Evolutionary conservation across 2,797 vertebrate species (phyloP).

Genomic region (Centropyge bicolor): DNA sequence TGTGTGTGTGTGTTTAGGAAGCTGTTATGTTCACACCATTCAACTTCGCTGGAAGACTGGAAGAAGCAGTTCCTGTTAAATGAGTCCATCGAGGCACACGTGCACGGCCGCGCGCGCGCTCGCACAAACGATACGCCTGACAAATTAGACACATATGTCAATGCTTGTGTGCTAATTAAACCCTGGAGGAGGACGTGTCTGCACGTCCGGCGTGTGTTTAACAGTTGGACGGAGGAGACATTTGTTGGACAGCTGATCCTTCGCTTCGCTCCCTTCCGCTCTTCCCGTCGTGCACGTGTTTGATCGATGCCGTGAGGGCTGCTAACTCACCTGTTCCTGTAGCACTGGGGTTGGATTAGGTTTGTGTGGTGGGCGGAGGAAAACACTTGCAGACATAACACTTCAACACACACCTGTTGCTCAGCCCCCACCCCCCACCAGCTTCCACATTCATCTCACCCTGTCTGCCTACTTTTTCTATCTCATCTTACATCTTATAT

Average conservation of each 20-base stretch:
- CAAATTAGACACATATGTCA: slow-evolving; percentile 30
- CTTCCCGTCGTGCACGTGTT: slow-evolving; percentile 42
- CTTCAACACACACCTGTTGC: slow-evolving; percentile 31
- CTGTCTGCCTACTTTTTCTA: neutral
- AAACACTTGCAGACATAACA: slow-evolving; percentile 38
- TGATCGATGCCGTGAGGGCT: slow-evolving; percentile 38
- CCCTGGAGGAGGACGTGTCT: slow-evolving; percentile 39
- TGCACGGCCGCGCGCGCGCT: neutral
- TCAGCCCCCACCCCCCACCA: neutral
- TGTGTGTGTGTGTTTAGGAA: slow-evolving; percentile 66
- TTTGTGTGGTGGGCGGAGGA: slow-evolving; percentile 17
- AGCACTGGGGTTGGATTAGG: slow-evolving; percentile 34
- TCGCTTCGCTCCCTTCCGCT: neutral
- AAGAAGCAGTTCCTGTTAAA: slow-evolving; percentile 65
- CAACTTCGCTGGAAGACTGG: slow-evolving; percentile 56
- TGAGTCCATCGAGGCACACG: slow-evolving; percentile 36
- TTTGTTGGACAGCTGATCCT: slow-evolving; percentile 61
- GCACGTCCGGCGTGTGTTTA: slow-evolving; percentile 32
- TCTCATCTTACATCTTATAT: neutral
- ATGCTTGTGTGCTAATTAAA: slow-evolving; percentile 45
- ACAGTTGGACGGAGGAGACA: slow-evolving; percentile 33
- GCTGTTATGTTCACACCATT: slow-evolving; percentile 80
- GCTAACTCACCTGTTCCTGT: slow-evolving; percentile 66
- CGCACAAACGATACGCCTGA: slow-evolving; percentile 6
- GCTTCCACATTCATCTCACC: neutral